phyloP scores from a whole-genome alignment of 64 coral and sea anemone genomes.

The Anthopleura sola region DNA sequence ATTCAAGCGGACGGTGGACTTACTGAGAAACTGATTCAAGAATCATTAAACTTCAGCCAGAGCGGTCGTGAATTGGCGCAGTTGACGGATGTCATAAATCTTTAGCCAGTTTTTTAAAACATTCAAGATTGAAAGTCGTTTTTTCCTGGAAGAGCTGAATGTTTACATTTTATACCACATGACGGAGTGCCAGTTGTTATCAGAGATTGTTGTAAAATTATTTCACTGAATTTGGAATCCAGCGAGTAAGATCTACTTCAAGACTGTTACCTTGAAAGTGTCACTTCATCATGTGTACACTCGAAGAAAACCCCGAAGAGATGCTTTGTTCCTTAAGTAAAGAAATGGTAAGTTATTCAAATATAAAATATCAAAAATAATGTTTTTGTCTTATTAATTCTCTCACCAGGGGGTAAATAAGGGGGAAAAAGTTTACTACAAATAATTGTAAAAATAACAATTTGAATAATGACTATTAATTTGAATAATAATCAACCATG shows the following conservation, averaged over 20 bases:
- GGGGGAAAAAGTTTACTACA: not conserved
- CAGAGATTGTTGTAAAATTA: too few relatives aligned
- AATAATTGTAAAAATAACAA: not conserved
- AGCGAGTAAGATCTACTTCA: not conserved
- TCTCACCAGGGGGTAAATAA: not conserved
- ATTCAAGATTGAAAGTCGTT: too few relatives aligned
- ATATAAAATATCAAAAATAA: not conserved
- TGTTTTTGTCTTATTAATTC: not conserved
- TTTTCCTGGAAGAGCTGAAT: too few relatives aligned
- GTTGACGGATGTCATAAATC: too few relatives aligned
- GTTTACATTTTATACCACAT: too few relatives aligned
- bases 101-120: too few relatives aligned
- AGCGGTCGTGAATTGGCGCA: too few relatives aligned
- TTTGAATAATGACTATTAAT: not conserved
- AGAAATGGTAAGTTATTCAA: conserved; percentile 11
- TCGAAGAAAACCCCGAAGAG: not conserved
- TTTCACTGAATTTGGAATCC: too few relatives aligned
- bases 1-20: not conserved
- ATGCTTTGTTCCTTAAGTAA: conserved; percentile 1
- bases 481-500: not conserved
- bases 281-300: not conserved
- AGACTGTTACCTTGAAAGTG: not conserved
- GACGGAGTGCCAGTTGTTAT: too few relatives aligned
- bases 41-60: too few relatives aligned
- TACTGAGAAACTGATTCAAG: too few relatives aligned